Percentiles rank a stretch among this genome's conserved stretches.
These are phyloP conservation scores for Aethina tumida DNA, from an alignment of 1,140 invertebrate species.

Conservation along the genomic window DNA sequence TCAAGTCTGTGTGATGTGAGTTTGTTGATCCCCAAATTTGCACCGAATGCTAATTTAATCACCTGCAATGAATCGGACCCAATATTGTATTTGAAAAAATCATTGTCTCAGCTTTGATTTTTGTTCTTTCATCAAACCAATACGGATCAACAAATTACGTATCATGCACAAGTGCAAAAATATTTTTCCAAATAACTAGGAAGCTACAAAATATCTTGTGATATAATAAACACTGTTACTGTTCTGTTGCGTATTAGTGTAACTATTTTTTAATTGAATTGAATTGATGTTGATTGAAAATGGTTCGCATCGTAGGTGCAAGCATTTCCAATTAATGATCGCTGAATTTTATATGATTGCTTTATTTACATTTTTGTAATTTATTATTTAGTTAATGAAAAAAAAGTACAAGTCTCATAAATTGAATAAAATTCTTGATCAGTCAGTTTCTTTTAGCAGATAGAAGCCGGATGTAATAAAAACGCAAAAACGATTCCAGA, in stretches of 20 bases:
- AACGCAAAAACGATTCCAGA: too few relatives aligned
- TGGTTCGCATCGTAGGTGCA: neutral
- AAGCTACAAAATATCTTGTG: constrained; percentile 20
- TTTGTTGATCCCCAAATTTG: too few relatives aligned
- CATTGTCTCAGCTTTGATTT: too few relatives aligned
- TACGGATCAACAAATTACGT: too few relatives aligned
- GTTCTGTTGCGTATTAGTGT: constrained; percentile 13
- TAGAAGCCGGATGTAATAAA: too few relatives aligned
- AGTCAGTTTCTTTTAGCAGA: too few relatives aligned
- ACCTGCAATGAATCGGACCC: neutral
- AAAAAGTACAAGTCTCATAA: constrained; percentile 8
- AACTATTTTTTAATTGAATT: constrained; percentile 1
- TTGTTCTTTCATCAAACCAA: too few relatives aligned
- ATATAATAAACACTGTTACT: constrained; percentile 20
- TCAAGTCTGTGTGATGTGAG: too few relatives aligned
- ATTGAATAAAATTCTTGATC: too few relatives aligned
- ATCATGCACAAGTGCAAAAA: too few relatives aligned
- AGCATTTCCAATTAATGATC: neutral
- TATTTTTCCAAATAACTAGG: constrained; percentile 6
- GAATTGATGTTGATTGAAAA: neutral
- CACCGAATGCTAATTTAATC: too few relatives aligned
- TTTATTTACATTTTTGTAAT: constrained; percentile 15
- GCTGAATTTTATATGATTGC: constrained; percentile 11
- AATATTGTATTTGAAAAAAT: too few relatives aligned
- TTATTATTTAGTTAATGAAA: constrained; percentile 15